Conservation (phyloP, 2,797 vertebrate species). For the Leptodactylus fallax region DNA sequence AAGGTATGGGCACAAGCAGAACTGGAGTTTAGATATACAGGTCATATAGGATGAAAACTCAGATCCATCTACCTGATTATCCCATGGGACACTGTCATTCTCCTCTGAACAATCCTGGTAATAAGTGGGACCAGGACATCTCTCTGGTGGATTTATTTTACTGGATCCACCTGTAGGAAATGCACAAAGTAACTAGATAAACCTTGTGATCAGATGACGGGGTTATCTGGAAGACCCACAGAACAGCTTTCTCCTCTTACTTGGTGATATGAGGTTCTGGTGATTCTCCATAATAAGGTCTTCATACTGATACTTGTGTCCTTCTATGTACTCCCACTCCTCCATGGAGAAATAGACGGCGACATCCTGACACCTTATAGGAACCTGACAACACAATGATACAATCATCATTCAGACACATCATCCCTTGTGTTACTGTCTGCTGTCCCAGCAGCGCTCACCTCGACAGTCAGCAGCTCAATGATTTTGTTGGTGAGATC, state of each 20-base stretch:
- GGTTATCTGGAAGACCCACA: not conserved
- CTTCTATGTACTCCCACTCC: too few species aligned
- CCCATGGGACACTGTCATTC: too few species aligned
- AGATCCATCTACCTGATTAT: not conserved
- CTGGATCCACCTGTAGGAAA: not conserved
- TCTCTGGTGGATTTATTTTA: too few species aligned
- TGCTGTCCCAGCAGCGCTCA: not conserved
- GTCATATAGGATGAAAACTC: not conserved
- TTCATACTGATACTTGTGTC: too few species aligned
- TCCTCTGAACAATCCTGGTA: not conserved
- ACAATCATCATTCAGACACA: too few species aligned
- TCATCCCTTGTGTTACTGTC: not conserved
- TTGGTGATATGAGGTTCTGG: too few species aligned
- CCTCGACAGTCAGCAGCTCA: not conserved
- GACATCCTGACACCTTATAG: too few species aligned
- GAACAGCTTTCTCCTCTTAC: not conserved
- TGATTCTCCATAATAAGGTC: too few species aligned
- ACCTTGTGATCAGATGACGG: not conserved
- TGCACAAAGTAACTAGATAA: not conserved
- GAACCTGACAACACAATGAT: too few species aligned
- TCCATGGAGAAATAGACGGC: too few species aligned
- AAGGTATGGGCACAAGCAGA: too few species aligned
- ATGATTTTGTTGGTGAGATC: not conserved
- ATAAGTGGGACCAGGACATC: not conserved
- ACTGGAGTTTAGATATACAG: too few species aligned